Conservation (phyloP, 2,888 invertebrate genomes). For the Scaptomyza cyrtandrae region DNA sequence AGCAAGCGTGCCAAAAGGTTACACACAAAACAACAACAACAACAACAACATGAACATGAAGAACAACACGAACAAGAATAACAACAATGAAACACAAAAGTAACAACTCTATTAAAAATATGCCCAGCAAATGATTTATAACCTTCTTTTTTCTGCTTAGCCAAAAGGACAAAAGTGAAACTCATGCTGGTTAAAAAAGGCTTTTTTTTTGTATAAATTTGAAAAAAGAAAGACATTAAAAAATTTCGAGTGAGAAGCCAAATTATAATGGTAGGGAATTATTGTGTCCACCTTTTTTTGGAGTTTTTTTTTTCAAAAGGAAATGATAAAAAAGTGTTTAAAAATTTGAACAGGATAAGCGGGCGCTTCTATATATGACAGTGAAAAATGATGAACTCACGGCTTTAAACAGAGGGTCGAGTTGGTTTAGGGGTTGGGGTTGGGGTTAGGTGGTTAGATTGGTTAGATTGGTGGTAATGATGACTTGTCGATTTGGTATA, state of each 20-base stretch:
- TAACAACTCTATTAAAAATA: conserved; percentile 79
- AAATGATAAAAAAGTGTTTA: conserved; percentile 65
- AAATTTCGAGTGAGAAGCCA: conserved; percentile 32
- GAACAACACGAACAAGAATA: conserved; percentile 17
- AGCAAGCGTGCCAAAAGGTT: conserved; percentile 42
- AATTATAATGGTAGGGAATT: conserved; percentile 71
- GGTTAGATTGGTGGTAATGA: conserved; percentile 24
- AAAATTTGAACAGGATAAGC: conserved; percentile 72
- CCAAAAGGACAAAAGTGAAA: conserved; percentile 60
- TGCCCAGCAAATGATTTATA: conserved; percentile 74
- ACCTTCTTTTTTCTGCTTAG: conserved; percentile 49
- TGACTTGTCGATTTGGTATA: conserved; percentile 46
- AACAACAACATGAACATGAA: conserved; percentile 9
- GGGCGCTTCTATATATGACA: conserved; percentile 57
- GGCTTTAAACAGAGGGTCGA: conserved; percentile 19
- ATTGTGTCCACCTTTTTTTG: conserved; percentile 56
- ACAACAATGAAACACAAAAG: conserved; percentile 38
- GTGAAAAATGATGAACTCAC: conserved; percentile 67
- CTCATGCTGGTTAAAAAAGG: conserved; percentile 43
- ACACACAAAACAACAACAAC: conserved; percentile 1
- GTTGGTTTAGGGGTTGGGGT: background rate
- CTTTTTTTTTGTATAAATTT: conserved; percentile 12
- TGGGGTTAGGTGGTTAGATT: background rate
- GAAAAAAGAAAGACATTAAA: conserved; percentile 17
- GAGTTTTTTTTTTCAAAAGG: conserved; percentile 1